Evolutionary conservation across 2,113 vertebrate species (phyloP), one percentile per base, ranked within the genome.

Genomic region (Haliaeetus leucogaster): DNA sequence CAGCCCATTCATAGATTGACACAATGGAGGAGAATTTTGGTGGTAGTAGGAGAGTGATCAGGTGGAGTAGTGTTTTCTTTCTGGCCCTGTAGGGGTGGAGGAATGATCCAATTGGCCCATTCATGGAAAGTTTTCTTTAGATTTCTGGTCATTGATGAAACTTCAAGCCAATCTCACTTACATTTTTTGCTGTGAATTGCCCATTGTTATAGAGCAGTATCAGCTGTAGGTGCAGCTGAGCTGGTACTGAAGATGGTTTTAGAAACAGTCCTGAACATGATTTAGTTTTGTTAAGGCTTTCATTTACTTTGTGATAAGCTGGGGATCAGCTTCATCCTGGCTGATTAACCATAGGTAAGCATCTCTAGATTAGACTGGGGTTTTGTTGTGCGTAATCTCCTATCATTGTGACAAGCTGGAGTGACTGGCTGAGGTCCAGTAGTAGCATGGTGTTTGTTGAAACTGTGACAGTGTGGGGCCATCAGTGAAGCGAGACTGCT

Each of bases 231-330:
- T 65, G 56, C 66, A 67, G 72, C 86, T 81, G 67, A 94, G 34
- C 72, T 81, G 50, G 32, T 82, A 23, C 26, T 67, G 82, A 67
- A 45, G 72, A 16, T 47, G 45, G 30, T 43, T 93, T 95, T 58
- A 62, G 83, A 89, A 86, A 62, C 0, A 5, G 21, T 68, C 43
- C 74, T 80, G 73, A 93, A 45, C 48, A 10, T 11, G 16, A n/a
- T 79, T 68, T 65, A 61, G 32, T 61, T 92, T 66, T 67, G 84
- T 93, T 86, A 83, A 88, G 34, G 65, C 88, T 92, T 96, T 67
- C n/a, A 65, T 92, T 95, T 87, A 48, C 86, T 84, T 91, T 79
- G 56, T 43, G 34, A 5, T 93, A 92, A 95, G 73, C 73, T 87
- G 61, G 32, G 65, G 79, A 90, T 95, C 86, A 93, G 77, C 91